A percentile compares a stretch with the other conserved stretches of the same genome.
These are phyloP conservation scores for Jaculus jaculus DNA, from an alignment of 2,113 vertebrate genomes.

Conservation along the genomic window DNA sequence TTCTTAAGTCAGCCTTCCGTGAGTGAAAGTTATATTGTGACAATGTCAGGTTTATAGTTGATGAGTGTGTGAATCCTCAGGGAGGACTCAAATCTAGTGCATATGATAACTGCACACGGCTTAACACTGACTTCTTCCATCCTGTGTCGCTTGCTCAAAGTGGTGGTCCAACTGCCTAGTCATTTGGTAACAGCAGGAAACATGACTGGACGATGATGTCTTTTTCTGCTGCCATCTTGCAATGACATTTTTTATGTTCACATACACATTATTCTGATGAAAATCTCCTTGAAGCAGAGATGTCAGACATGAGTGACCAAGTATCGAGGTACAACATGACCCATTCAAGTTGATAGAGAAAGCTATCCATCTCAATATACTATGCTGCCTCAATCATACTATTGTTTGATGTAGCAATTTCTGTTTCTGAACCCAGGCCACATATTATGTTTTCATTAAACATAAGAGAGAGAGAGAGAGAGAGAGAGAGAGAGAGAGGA, in stretches of 20 bases:
- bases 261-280: neutral
- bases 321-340: neutral
- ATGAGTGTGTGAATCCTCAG: rapidly evolving
- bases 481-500: too few species aligned
- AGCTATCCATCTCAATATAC: neutral
- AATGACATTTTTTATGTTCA: neutral
- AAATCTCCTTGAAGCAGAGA: neutral
- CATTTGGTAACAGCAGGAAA: neutral
- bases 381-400: neutral
- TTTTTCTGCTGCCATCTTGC: neutral
- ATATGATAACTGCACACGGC: neutral
- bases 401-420: neutral
- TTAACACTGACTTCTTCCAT: neutral
- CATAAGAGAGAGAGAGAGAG: too few species aligned
- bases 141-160: neutral
- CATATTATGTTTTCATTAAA: neutral
- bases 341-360: neutral
- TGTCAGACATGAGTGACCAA: neutral
- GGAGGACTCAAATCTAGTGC: rapidly evolving
- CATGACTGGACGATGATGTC: too few species aligned
- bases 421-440: neutral
- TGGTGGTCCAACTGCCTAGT: neutral
- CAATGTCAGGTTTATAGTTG: neutral
- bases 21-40: rapidly evolving
- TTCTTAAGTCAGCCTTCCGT: neutral